Percentiles rank a stretch among this genome's conserved stretches.
Evolutionary conservation across 2,797 vertebrate species (phyloP).

Genomic region (Sebastolobus altivelis): DNA sequence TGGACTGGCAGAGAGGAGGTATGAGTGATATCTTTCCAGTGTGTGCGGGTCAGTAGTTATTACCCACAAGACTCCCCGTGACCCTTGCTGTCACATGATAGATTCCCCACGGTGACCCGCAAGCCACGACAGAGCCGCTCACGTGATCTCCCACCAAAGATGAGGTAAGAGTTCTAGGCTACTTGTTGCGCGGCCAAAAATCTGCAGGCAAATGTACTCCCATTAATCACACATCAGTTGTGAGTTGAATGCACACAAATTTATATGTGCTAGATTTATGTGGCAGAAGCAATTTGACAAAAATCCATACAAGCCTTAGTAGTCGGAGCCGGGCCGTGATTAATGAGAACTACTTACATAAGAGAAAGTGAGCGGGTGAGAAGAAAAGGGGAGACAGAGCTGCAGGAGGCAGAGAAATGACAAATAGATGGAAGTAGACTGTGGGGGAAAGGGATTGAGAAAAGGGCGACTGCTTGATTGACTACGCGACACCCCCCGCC

Average conservation of each 20-base stretch:
- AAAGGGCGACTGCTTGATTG: conserved; percentile 68
- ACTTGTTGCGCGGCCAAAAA: conserved; percentile 35
- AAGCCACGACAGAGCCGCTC: conserved; percentile 23
- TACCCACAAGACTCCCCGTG: conserved; percentile 46
- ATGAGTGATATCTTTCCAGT: conserved; percentile 57
- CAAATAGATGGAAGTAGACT: conserved; percentile 63
- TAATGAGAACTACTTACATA: conserved; percentile 77
- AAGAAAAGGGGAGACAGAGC: conserved; percentile 58
- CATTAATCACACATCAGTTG: conserved; percentile 76
- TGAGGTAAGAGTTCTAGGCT: conserved; percentile 27
- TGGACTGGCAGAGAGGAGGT: conserved; percentile 4
- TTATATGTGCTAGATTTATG: conserved; percentile 77
- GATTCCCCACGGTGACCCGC: conserved; percentile 49
- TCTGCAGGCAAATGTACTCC: conserved; percentile 48
- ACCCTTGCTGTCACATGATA: conserved; percentile 54
- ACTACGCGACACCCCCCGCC: conserved; percentile 40
- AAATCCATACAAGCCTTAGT: conserved; percentile 77
- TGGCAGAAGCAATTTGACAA: conserved; percentile 79
- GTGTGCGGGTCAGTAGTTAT: conserved; percentile 53
- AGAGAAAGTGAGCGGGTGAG: conserved; percentile 68
- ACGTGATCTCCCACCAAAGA: conserved; percentile 6
- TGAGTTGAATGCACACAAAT: conserved; percentile 71
- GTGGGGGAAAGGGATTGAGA: conserved; percentile 51
- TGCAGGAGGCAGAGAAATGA: conserved; percentile 68
- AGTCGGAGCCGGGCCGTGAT: conserved; percentile 62